Evolutionary conservation across 2,113 vertebrate species (phyloP), one percentile per base, ranked within the genome.

Genomic region (Cervus canadensis): DNA sequence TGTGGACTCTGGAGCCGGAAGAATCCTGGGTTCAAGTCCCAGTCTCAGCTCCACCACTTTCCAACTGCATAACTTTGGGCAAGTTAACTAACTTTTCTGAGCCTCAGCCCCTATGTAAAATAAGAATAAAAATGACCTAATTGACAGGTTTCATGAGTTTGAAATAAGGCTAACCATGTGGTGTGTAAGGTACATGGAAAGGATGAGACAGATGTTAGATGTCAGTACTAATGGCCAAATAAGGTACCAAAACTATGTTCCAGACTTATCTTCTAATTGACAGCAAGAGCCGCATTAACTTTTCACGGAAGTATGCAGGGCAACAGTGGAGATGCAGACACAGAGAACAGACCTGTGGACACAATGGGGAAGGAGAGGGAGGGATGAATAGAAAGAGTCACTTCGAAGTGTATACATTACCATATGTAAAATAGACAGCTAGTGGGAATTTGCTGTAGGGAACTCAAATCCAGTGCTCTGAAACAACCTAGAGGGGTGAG

Each of bases 381-480:
- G 67, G 19, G n/a, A 12, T 23, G 19, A 43, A 76, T 7, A 26
- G 6, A 43, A 14, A 74, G 5, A 76, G 36, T 14, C 23, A 76
- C 71, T 3, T 14, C 0, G 5, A 74, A 74, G 36, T 0, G 0
- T 26, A 2, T 43, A 3, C 6, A 4, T 43, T 76, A 76, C 36
- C 36, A 7, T 43, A 43, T 13, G 23, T 43, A 43, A 43, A 26
- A 16, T 26, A 76, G 6, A 76, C 2, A 14, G 71, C 11, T 43
- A 43, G 11, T 43, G 71, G 71, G 71, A 74, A 25, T 40, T 40
- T 7, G 21, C 71, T 43, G 36, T 43, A 74, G 71, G 71, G 36
- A 74, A 23, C 3, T 13, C n/a, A 74, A 43, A 43, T 21, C 36
- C 36, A 43, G 71, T 5, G 71, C 36, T 74, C 36, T 40, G 71